Conservation (phyloP, 1,140 invertebrate genomes). For the Musca vetustissima region DNA sequence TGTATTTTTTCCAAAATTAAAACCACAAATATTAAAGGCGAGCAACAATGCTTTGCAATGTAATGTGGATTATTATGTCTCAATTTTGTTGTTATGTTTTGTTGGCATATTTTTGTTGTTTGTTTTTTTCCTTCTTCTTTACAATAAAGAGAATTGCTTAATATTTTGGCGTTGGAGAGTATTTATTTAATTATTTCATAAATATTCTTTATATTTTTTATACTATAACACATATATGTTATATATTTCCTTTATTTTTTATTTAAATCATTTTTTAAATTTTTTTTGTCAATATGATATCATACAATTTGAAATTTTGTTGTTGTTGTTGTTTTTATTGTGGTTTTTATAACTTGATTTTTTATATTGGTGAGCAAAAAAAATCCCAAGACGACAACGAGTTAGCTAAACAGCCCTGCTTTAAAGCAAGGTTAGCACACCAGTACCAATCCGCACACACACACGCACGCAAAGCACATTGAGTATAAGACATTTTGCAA, state of each 20-base stretch:
- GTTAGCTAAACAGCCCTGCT: not conserved
- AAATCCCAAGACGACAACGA: slow-evolving; percentile 9
- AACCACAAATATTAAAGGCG: too few relatives aligned
- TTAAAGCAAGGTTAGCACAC: slow-evolving; percentile 19
- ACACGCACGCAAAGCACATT: not conserved
- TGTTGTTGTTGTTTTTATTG: not conserved
- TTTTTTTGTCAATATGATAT: not conserved
- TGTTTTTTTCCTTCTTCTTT: too few relatives aligned
- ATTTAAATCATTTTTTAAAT: not conserved
- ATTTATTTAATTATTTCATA: too few relatives aligned
- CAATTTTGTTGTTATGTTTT: too few relatives aligned
- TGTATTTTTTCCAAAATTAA: too few relatives aligned
- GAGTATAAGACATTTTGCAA: not conserved
- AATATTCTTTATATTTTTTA: not conserved
- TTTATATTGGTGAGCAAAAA: not conserved
- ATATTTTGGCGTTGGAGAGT: too few relatives aligned
- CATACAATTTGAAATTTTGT: too few relatives aligned
- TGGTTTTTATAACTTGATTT: not conserved
- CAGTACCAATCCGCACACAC: not conserved
- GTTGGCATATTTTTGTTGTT: too few relatives aligned
- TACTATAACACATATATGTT: too few relatives aligned
- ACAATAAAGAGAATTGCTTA: too few relatives aligned
- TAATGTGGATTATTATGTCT: too few relatives aligned
- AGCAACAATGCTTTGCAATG: too few relatives aligned
- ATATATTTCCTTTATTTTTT: not conserved